Percentiles rank a stretch among this genome's conserved stretches.
phyloP scores from a whole-genome alignment of 2,113 vertebrate species.

The Marmota flaviventris region DNA sequence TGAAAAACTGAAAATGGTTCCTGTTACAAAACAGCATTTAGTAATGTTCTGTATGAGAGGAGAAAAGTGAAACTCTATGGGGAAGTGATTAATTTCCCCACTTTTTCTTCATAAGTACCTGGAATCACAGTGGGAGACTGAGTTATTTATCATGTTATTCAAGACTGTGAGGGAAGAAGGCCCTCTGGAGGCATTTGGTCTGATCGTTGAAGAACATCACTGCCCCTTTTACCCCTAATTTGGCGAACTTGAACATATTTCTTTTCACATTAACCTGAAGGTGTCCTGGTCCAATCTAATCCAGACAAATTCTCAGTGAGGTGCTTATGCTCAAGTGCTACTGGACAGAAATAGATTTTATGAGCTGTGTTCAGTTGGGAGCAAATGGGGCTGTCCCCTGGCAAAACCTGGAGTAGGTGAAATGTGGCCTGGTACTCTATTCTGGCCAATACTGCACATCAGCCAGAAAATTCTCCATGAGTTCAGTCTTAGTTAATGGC shows the following conservation, averaged over 20 bases:
- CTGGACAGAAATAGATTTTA: slow-evolving; percentile 71
- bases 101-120: not conserved
- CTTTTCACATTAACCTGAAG: not conserved
- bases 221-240: not conserved
- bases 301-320: not conserved
- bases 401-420: slow-evolving; percentile 46
- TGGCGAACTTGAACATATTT: not conserved
- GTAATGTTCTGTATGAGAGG: not conserved
- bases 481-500: not conserved
- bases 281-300: not conserved
- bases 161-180: not conserved
- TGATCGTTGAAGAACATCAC: not conserved
- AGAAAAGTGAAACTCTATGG: not conserved
- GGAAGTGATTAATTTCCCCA: not conserved
- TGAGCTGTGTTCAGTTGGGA: slow-evolving; percentile 53
- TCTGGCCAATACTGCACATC: not conserved
- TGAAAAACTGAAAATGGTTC: not conserved
- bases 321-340: not conserved
- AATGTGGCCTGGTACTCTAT: not conserved
- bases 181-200: not conserved
- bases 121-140: not conserved
- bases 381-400: slow-evolving; percentile 53
- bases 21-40: not conserved
- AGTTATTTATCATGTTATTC: not conserved
- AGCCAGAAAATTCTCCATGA: not conserved